Percentiles rank a stretch among this genome's conserved stretches.
phyloP scores from a whole-genome alignment of 2,888 invertebrate genomes.

The Ichneumon xanthorius region DNA sequence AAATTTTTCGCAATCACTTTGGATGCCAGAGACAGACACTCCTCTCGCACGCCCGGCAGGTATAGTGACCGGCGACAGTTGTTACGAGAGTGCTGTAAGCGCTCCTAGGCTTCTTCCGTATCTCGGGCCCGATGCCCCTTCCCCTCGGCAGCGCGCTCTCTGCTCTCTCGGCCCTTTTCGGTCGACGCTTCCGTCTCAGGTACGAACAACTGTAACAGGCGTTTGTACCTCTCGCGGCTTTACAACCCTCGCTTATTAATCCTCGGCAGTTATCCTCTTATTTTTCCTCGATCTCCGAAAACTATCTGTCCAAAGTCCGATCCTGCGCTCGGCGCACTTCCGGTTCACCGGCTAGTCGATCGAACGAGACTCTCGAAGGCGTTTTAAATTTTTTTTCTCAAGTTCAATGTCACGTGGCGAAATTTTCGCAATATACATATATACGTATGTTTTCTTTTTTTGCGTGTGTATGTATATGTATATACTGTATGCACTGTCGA shows the following conservation, averaged over 20 bases:
- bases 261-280: constrained; percentile 1
- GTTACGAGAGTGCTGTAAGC: constrained; percentile 69
- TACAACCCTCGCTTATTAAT: constrained; percentile 24
- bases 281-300: constrained; percentile 21
- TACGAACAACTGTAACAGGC: constrained; percentile 16
- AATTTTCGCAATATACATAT: constrained; percentile 12
- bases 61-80: constrained; percentile 70
- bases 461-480: neutral
- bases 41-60: constrained; percentile 61
- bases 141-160: constrained; percentile 42
- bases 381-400: neutral
- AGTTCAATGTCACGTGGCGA: constrained; percentile 55
- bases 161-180: constrained; percentile 68
- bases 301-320: neutral
- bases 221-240: constrained; percentile 44
- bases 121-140: constrained; percentile 69
- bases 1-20: constrained; percentile 1
- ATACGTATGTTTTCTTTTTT: neutral
- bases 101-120: constrained; percentile 67
- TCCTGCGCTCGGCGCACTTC: neutral
- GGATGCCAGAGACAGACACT: neutral
- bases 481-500: constrained; percentile 30
- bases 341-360: neutral
- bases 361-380: constrained; percentile 28
- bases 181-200: constrained; percentile 54